These are phyloP conservation scores for Aleiodes sp. DNA, from an alignment of 1,140 invertebrate species.

Conservation along the genomic window DNA sequence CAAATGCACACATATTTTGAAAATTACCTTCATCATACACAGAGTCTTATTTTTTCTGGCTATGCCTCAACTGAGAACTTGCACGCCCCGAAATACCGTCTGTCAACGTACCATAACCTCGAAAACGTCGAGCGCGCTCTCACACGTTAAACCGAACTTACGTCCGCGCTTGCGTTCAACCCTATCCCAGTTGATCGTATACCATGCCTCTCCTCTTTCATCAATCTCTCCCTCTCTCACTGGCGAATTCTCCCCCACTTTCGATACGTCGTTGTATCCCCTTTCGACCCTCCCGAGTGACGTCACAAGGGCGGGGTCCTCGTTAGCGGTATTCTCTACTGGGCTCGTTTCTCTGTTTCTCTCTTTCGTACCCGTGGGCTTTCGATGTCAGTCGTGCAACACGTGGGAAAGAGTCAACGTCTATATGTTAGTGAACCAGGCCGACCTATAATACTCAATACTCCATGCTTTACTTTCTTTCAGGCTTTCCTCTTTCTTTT, in stretches of 20 bases:
- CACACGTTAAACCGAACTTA: background rate
- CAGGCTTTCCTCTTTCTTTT: constrained; percentile 17
- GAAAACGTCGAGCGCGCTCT: background rate
- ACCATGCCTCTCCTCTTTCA: background rate
- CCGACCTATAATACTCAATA: constrained; percentile 14
- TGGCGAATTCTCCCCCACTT: background rate
- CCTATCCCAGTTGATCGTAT: background rate
- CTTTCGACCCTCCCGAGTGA: constrained; percentile 40
- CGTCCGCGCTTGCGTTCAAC: constrained; percentile 6
- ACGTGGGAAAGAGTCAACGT: constrained; percentile 53
- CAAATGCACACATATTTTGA: background rate
- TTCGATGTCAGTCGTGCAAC: constrained; percentile 51
- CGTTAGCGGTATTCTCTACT: constrained; percentile 49
- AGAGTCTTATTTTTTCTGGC: background rate
- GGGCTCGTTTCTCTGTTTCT: constrained; percentile 1
- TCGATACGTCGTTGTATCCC: background rate
- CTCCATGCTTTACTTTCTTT: too few species aligned
- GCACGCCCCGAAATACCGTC: background rate
- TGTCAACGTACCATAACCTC: constrained; percentile 4
- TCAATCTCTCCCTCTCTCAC: background rate
- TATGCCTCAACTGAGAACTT: background rate
- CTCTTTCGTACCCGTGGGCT: constrained; percentile 1
- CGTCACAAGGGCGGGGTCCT: constrained; percentile 65
- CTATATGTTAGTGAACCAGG: constrained; percentile 1
- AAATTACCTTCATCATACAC: background rate